A percentile compares a stretch with the other conserved stretches of the same genome.
Evolutionary conservation across 2,888 invertebrate genomes (phyloP).

Genomic region (Cheilosia vernalis): DNA sequence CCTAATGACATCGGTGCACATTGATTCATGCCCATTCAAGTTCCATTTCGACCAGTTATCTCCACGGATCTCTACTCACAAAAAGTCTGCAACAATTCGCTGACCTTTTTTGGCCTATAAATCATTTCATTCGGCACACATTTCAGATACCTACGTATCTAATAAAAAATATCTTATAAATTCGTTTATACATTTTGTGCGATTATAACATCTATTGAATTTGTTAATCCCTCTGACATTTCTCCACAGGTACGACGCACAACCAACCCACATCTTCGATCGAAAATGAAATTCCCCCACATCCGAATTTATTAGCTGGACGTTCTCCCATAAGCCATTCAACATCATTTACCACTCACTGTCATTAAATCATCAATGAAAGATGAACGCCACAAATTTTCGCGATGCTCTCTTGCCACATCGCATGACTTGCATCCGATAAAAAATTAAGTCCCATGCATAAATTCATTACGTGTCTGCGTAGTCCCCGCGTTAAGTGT

Average conservation of each 20-base stretch:
- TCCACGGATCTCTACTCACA: not conserved
- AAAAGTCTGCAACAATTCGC: slow-evolving; percentile 13
- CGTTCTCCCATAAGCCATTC: slow-evolving; percentile 8
- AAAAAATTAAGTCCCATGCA: slow-evolving; percentile 51
- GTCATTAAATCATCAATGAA: slow-evolving; percentile 66
- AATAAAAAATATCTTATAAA: slow-evolving; percentile 49
- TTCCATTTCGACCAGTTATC: not conserved
- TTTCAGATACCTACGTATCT: slow-evolving; percentile 47
- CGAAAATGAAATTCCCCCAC: slow-evolving; percentile 14
- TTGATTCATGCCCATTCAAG: too few relatives aligned
- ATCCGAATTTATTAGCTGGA: slow-evolving; percentile 25
- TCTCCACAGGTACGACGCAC: slow-evolving; percentile 7
- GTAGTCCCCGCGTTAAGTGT: not conserved
- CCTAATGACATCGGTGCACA: too few relatives aligned
- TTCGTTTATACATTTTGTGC: slow-evolving; percentile 11
- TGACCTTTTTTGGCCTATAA: slow-evolving; percentile 29
- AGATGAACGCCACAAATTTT: slow-evolving; percentile 18
- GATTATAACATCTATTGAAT: slow-evolving; percentile 7
- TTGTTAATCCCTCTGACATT: not conserved
- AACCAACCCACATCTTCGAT: slow-evolving; percentile 6
- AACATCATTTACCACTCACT: slow-evolving; percentile 61
- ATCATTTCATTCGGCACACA: slow-evolving; percentile 39
- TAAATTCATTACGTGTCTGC: slow-evolving; percentile 43
- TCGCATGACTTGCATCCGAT: slow-evolving; percentile 13
- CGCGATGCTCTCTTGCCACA: slow-evolving; percentile 5